Evolutionary conservation across 2,113 vertebrate genomes (phyloP), one percentile per base, ranked within the genome.

Genomic region (Oxygymnocypris stewartii): DNA sequence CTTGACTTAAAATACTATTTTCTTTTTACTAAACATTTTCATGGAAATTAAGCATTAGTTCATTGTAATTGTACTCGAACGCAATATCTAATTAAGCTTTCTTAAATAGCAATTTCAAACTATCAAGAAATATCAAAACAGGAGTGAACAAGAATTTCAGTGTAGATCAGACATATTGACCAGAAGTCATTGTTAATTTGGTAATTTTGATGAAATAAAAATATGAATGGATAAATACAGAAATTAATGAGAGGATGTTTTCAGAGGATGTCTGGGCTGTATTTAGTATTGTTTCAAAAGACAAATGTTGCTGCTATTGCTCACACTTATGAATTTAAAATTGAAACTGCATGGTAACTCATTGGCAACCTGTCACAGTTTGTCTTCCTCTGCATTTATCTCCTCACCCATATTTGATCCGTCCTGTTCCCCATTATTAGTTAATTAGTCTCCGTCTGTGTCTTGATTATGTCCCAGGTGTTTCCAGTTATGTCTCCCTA

Each of bases 171-270:
- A 42, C 3, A 28, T 57, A 73, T 65, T 84, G 25, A 4, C 35
- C 37, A 82, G n/a, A 69, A 47, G 57, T 49, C 71, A 83, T 65
- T 87, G 78, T 75, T 87, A n/a, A 31, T 31, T 25, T 49, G 69
- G 37, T 69, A 75, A 59, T 71, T 37, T 54, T 84, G 82, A 88
- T 89, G 84, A 61, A 90, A 87, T 88, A 87, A 87, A 81, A 20
- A 75, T 86, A 87, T 87, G 87, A 84, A 87, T 81, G 85, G 86
- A 61, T 7, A 69, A 78, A 74, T 79, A 83, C 86, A 77, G 67
- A 69, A 71, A 86, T 49, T 65, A 86, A 40, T 40, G 18, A 73
- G 20, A 40, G 69, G 67, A 40, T 40, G 78, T 44, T 76, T 71
- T 78, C 44, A 80, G 88, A 89, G 79, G 44, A 61, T 18, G 47